Evolutionary conservation across 2,113 vertebrate genomes (phyloP).

Genomic region (Zosterops lateralis): DNA sequence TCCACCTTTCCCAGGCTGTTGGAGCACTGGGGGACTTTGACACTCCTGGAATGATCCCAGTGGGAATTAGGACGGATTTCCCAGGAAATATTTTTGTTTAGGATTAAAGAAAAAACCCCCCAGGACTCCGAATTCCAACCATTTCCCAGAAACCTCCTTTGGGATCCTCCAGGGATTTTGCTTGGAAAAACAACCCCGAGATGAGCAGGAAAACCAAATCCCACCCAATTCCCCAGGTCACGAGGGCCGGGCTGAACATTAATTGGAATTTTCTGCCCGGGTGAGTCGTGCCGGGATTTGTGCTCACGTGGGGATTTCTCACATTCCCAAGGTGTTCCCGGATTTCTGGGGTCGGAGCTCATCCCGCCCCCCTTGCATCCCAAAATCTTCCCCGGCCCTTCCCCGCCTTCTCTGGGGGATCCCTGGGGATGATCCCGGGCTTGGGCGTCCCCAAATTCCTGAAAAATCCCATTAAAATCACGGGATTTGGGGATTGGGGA

Average conservation of each 20-base stretch:
- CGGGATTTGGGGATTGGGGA: neutral
- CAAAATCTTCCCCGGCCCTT: neutral
- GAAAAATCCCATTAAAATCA: neutral
- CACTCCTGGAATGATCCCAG: fast-evolving
- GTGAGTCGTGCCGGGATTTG: neutral
- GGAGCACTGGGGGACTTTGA: neutral
- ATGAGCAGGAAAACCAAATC: neutral
- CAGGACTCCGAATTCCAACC: fast-evolving
- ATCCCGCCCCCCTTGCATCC: neutral
- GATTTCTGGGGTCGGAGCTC: fast-evolving
- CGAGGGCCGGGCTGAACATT: neutral
- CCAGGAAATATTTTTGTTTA: neutral
- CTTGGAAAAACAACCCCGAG: neutral
- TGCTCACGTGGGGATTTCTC: neutral
- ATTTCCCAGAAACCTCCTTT: neutral
- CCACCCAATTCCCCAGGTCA: neutral
- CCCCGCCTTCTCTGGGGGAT: fast-evolving
- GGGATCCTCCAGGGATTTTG: neutral
- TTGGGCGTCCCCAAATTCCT: neutral
- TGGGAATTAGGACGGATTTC: neutral
- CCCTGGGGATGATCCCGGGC: fast-evolving
- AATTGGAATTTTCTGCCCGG: neutral
- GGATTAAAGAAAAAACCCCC: neutral
- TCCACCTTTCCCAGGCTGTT: neutral
- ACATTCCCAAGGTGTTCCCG: neutral